Evolutionary conservation across 2,797 vertebrate genomes (phyloP).

Genomic region (Furcifer pardalis): DNA sequence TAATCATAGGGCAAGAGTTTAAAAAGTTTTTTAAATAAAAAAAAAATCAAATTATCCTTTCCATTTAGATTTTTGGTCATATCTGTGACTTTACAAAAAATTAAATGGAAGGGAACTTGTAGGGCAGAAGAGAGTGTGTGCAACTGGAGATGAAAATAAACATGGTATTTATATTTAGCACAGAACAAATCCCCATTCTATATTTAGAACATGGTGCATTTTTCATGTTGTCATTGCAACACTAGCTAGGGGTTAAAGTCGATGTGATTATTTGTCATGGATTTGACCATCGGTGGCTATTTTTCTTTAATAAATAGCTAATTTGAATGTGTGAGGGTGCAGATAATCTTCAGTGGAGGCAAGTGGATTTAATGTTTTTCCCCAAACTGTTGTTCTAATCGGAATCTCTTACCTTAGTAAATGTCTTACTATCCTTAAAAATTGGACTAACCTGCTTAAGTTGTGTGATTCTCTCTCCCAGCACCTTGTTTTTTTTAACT

Average conservation of each 20-base stretch:
- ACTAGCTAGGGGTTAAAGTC: not conserved
- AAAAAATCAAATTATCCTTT: not conserved
- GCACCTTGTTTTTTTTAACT: not conserved
- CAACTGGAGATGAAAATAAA: not conserved
- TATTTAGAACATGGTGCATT: not conserved
- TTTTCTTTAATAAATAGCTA: not conserved
- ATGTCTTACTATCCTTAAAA: not conserved
- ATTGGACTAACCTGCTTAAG: not conserved
- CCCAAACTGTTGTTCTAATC: not conserved
- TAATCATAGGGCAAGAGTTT: not conserved
- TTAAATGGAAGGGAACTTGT: not conserved
- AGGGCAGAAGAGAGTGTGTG: not conserved
- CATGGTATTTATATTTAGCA: not conserved
- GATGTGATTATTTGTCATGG: not conserved
- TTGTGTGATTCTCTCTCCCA: not conserved
- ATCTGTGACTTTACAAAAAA: not conserved
- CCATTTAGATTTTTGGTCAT: not conserved
- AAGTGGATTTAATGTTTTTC: not conserved
- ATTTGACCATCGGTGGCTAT: not conserved
- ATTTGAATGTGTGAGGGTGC: not conserved
- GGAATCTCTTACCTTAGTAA: not conserved
- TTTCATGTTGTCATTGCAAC: not conserved
- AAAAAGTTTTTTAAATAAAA: constrained; percentile 15
- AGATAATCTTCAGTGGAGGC: not conserved
- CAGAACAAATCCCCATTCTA: not conserved